Conservation (phyloP, 2,113 vertebrate genomes). For the Colistium nudipinnis region DNA sequence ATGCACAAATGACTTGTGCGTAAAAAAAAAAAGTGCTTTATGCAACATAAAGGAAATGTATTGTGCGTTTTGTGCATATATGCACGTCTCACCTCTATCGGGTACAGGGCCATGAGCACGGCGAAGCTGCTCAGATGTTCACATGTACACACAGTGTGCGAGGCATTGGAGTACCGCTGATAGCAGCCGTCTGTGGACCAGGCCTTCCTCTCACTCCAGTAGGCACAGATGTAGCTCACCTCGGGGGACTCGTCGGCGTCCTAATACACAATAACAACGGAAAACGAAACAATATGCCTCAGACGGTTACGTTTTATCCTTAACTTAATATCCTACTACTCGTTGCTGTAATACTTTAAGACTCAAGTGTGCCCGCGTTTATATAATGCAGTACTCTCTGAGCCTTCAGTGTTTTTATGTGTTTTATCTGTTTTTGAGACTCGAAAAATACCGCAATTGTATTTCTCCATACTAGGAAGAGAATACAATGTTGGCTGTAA, state of each 20-base stretch:
- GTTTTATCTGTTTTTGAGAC: background rate
- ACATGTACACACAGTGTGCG: constrained; percentile 80
- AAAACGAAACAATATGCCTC: background rate
- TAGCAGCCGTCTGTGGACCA: constrained; percentile 84
- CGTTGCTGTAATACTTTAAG: no score
- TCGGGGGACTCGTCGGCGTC: background rate
- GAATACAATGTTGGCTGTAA: background rate
- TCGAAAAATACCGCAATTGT: background rate
- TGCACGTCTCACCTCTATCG: constrained; percentile 78
- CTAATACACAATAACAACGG: no score
- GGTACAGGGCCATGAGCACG: constrained; percentile 87
- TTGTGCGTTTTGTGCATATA: no score
- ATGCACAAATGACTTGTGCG: no score
- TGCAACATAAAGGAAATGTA: no score
- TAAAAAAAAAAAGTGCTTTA: no score
- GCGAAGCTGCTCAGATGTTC: constrained; percentile 90
- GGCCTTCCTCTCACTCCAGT: constrained; percentile 75
- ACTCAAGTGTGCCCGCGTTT: background rate
- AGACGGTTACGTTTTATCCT: background rate
- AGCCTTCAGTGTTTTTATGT: background rate
- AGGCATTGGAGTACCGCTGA: constrained; percentile 47
- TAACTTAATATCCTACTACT: background rate
- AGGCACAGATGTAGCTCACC: constrained; percentile 76
- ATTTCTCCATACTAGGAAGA: background rate
- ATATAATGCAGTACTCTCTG: background rate